Base-by-base conservation (phyloP, 1,140 invertebrate genomes). In the Pararge aegeria region DNA sequence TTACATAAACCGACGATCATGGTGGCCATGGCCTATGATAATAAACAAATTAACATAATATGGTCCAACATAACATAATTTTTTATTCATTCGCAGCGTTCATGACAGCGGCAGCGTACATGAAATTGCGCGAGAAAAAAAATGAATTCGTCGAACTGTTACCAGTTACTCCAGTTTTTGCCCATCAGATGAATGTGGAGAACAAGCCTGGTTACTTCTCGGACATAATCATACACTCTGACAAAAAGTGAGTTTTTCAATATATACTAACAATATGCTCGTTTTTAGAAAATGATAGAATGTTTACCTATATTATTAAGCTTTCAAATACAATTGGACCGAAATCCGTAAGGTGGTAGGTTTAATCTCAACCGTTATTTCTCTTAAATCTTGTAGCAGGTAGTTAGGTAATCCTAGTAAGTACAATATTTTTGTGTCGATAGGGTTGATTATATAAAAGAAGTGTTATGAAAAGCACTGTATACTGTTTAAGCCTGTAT, bases 201-300 rank as follows among this genome's bases (percentile, higher is more conserved):
- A 87, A 89, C 58, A 84, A 83, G 64, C 86, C 92, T 5, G 92
- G 93, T 60, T 93, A 92, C 71, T 94, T 91, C 70, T 90, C 92
- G 12, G 93, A 94, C 68, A 76, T 94, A 19, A 93, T 94, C 10
- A 90, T 93, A 49, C 92, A 93, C 68, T 78, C 78, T 34, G 90
- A 92, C 71, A 90, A 92, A 68, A 91, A 85, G 93, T 93, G 88
- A 85, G 88, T 48, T 37, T 34, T 40, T 13, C 37, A 44, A 42
- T 29, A 29, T 9, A 34, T 10, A 7, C 30, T 2, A 7, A 24
- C 24, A 24, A 24, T n/a, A n/a, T n/a, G n/a, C n/a, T n/a, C n/a
- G n/a, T n/a, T n/a, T n/a, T n/a, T n/a, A n/a, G n/a, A n/a, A n/a
- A n/a, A n/a, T n/a, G n/a, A n/a, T n/a, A n/a, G n/a, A n/a, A n/a